A percentile compares a stretch with the other conserved stretches of the same genome.
These are phyloP conservation scores for Mus spretus DNA, from an alignment of 2,797 vertebrate genomes.

Conservation along the genomic window DNA sequence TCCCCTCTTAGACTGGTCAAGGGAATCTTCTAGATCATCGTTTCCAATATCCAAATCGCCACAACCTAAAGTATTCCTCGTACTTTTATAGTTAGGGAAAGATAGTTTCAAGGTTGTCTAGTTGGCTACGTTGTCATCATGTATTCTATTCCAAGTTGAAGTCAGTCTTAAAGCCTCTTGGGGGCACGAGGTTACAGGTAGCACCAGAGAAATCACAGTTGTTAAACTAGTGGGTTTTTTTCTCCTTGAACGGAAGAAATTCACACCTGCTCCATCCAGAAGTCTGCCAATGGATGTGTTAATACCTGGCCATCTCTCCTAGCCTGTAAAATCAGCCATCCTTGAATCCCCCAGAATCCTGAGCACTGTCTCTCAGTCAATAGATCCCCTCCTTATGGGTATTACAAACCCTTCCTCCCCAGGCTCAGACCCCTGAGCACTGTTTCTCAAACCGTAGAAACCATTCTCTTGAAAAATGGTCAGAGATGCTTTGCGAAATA, in stretches of 20 bases:
- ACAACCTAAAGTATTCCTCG: background rate
- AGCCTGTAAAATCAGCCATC: background rate
- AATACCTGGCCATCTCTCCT: background rate
- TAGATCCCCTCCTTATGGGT: too few species aligned
- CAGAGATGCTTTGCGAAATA: background rate
- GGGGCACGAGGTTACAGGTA: background rate
- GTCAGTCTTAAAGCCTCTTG: background rate
- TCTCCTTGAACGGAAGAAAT: background rate
- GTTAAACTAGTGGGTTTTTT: background rate
- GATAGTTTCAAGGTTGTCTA: background rate
- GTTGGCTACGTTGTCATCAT: background rate
- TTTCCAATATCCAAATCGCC: background rate
- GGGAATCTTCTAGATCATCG: background rate
- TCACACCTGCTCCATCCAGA: background rate
- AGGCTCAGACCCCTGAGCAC: background rate
- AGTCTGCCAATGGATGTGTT: background rate
- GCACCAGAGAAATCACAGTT: background rate
- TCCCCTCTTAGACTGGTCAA: background rate
- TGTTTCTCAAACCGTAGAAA: background rate
- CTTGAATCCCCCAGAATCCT: background rate
- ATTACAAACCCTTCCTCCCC: background rate
- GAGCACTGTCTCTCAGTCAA: background rate
- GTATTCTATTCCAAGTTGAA: background rate
- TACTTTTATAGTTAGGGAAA: slow-evolving; percentile 24
- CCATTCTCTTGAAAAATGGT: too few species aligned